Conservation (phyloP, 2,888 invertebrate genomes). For the Dasysyrphus tricinctus region DNA sequence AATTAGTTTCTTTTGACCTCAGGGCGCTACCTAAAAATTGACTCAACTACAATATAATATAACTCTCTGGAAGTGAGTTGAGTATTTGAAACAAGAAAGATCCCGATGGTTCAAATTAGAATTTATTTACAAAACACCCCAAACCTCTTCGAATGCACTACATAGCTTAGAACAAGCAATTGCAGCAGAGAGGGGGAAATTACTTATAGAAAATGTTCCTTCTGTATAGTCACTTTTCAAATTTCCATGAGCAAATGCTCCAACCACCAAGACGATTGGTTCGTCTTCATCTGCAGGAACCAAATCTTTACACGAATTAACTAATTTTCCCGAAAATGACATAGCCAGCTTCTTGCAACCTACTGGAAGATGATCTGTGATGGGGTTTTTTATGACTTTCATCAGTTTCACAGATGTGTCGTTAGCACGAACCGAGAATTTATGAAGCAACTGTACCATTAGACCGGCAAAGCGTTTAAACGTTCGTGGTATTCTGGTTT, state of each 20-base stretch:
- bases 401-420: conserved; percentile 94
- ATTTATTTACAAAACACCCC: conserved; percentile 86
- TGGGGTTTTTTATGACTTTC: conserved; percentile 98
- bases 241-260: conserved; percentile 99
- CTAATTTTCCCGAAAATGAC: conserved; percentile 93
- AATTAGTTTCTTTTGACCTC: no score
- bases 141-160: conserved; percentile 96
- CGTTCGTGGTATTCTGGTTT: conserved; percentile 97
- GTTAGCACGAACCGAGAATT: conserved; percentile 95
- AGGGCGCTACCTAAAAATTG: no score
- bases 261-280: conserved; percentile 95
- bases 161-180: conserved; percentile 97
- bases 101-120: neutral
- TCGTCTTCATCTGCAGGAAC: conserved; percentile 91
- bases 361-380: conserved; percentile 96
- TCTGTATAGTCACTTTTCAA: conserved; percentile 95
- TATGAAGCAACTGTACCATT: conserved; percentile 98
- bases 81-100: neutral
- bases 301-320: conserved; percentile 88
- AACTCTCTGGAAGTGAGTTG: neutral
- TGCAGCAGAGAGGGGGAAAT: conserved; percentile 98
- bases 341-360: conserved; percentile 95
- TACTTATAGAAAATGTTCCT: conserved; percentile 95
- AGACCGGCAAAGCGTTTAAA: conserved; percentile 98
- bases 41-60: no score